Conservation (phyloP, 1,140 invertebrate genomes). For the Lethrus apterus region DNA sequence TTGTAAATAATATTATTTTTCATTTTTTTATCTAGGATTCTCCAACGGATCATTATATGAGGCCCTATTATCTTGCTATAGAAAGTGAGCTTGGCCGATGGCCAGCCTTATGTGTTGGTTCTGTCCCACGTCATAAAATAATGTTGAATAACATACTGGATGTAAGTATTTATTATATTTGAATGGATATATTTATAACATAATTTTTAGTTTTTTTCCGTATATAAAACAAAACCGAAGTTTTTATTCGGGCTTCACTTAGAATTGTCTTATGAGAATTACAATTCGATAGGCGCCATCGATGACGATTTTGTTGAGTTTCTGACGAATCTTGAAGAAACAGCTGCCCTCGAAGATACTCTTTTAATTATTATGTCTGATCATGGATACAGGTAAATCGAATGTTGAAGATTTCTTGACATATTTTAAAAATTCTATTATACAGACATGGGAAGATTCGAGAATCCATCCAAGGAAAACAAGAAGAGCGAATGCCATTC, state of each 20-base stretch:
- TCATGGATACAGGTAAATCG: slow-evolving; percentile 71
- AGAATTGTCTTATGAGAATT: slow-evolving; percentile 81
- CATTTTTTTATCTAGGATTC: slow-evolving; percentile 39
- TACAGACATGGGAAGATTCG: slow-evolving; percentile 71
- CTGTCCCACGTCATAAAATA: slow-evolving; percentile 64
- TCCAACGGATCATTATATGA: slow-evolving; percentile 88
- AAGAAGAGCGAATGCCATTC: slow-evolving; percentile 81
- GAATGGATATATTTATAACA: not conserved
- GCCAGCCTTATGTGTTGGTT: slow-evolving; percentile 65
- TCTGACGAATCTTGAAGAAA: slow-evolving; percentile 50
- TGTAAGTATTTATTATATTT: slow-evolving; percentile 47
- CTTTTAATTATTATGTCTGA: slow-evolving; percentile 81
- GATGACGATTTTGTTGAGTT: slow-evolving; percentile 68
- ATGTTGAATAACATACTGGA: slow-evolving; percentile 57
- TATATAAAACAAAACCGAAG: slow-evolving; percentile 62
- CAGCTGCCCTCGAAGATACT: slow-evolving; percentile 65
- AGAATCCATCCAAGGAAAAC: slow-evolving; percentile 79
- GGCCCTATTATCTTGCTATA: slow-evolving; percentile 66
- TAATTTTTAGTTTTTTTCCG: slow-evolving; percentile 40
- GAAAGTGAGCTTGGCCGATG: slow-evolving; percentile 48
- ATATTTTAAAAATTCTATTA: too few species aligned
- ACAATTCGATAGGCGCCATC: slow-evolving; percentile 66
- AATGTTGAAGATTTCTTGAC: slow-evolving; percentile 11
- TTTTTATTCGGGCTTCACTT: slow-evolving; percentile 84
- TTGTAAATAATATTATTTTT: too few species aligned